phyloP scores from a whole-genome alignment of 2,797 vertebrate species.

The Sebastes iracundus region DNA sequence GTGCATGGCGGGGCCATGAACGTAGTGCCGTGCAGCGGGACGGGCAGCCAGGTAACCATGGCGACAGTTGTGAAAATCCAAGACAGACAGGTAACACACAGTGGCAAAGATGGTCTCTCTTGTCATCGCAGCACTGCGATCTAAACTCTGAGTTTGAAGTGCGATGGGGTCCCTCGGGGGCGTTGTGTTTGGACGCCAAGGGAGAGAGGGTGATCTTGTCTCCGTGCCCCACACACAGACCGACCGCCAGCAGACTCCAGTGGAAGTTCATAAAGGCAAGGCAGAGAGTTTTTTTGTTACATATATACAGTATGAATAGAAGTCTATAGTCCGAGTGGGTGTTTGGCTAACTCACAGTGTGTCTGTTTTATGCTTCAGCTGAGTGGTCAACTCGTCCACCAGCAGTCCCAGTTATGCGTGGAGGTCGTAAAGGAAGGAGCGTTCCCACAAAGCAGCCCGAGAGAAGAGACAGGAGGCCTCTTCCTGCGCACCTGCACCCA shows the following conservation, averaged over 20 bases:
- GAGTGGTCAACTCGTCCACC: slow-evolving; percentile 86
- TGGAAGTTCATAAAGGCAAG: slow-evolving; percentile 88
- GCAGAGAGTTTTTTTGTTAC: not conserved
- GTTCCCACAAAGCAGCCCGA: not conserved
- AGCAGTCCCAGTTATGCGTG: slow-evolving; percentile 87
- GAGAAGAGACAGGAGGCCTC: slow-evolving; percentile 64
- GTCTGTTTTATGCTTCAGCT: slow-evolving; percentile 62
- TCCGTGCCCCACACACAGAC: slow-evolving; percentile 74
- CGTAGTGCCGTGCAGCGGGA: slow-evolving; percentile 85
- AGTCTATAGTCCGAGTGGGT: not conserved
- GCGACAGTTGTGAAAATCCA: not conserved
- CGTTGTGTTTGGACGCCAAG: slow-evolving; percentile 83
- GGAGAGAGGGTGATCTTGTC: slow-evolving; percentile 80
- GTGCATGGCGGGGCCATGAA: slow-evolving; percentile 66
- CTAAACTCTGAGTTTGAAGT: slow-evolving; percentile 84
- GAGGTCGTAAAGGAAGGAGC: slow-evolving; percentile 80
- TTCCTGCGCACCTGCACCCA: slow-evolving; percentile 78
- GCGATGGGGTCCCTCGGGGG: slow-evolving; percentile 68
- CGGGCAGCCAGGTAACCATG: slow-evolving; percentile 83
- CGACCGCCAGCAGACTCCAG: slow-evolving; percentile 66
- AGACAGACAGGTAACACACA: not conserved
- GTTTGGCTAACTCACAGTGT: not conserved
- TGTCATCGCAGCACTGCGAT: slow-evolving; percentile 82
- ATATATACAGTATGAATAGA: not conserved
- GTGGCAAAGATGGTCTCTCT: not conserved